Evolutionary conservation across 2,888 invertebrate genomes (phyloP), one percentile per base, ranked within the genome.

Genomic region (Cheilosia variabilis): DNA sequence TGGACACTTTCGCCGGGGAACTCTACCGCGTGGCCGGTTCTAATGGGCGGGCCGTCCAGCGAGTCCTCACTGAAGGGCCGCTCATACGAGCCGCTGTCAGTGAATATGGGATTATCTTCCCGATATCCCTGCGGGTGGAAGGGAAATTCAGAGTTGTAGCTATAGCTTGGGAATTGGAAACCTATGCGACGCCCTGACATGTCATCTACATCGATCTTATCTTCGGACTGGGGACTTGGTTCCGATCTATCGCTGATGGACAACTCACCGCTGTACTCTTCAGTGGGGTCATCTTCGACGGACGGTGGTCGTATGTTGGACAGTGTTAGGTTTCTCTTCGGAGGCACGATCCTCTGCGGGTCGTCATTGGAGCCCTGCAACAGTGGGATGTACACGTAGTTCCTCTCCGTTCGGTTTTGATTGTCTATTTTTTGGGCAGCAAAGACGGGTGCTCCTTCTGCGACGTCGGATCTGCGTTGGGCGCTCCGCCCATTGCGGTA

Each of bases 91-190:
- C 90, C 87, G 13, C 89, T 83, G 19, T 92, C 92, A 13, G 89
- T 89, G 53, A 92, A 91, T 19, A 90, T 89, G 45, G 91, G 91
- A 75, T 89, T 91, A 68, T 92, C 92, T 87, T 92, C 92, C 43
- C 92, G 91, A 87, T 92, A 92, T 34, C 89, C 90, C 81, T 92
- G 92, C 4, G 92, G 92, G 62, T 92, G 90, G 80, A 92, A 92
- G 19, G 92, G 91, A 82, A 89, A 91, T 17, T 92, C 90, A 17
- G 91, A 91, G 81, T 90, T 91, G 37, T 91, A 87, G 43, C 90
- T 91, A 86, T 91, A 92, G 87, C 90, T 90, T 69, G 92, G 91
- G 87, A 92, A 92, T 79, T 91, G 90, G 58, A 92, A 92, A 65
- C 92, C 92, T 41, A 91, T 91, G 13, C 92, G 91, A 0, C 92